Conservation (phyloP, 2,797 vertebrate genomes). For the Ctenosaura bakeri region DNA sequence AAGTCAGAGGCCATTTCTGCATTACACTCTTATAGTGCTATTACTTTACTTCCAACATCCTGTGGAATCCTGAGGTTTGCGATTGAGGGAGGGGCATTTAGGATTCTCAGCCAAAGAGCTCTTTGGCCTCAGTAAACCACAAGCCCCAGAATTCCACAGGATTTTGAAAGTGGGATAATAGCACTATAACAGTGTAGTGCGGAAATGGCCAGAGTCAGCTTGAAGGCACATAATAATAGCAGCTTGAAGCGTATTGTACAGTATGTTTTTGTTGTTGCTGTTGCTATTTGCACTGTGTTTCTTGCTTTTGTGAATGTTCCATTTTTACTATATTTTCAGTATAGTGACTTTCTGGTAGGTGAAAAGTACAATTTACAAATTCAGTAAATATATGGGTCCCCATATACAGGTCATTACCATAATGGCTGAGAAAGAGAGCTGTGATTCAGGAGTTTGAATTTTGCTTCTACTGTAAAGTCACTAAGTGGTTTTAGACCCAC, state of each 20-base stretch:
- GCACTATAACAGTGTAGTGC: too few relatives aligned
- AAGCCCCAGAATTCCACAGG: too few relatives aligned
- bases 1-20: too few relatives aligned
- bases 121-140: too few relatives aligned
- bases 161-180: too few relatives aligned
- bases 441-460: neutral
- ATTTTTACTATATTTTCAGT: neutral
- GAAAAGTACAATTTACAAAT: neutral
- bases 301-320: neutral
- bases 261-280: neutral
- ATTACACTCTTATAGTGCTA: too few relatives aligned
- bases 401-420: neutral
- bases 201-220: too few relatives aligned
- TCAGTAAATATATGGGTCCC: neutral
- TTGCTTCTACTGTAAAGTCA: neutral
- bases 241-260: neutral
- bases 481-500: neutral
- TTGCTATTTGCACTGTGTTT: neutral
- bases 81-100: too few relatives aligned
- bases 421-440: neutral
- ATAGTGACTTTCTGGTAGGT: neutral
- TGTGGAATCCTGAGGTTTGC: too few relatives aligned
- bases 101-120: too few relatives aligned
- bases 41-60: too few relatives aligned
- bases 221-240: too few relatives aligned